Evolutionary conservation across 2,113 vertebrate genomes (phyloP).

Genomic region (Paradoxurus hermaphroditus): DNA sequence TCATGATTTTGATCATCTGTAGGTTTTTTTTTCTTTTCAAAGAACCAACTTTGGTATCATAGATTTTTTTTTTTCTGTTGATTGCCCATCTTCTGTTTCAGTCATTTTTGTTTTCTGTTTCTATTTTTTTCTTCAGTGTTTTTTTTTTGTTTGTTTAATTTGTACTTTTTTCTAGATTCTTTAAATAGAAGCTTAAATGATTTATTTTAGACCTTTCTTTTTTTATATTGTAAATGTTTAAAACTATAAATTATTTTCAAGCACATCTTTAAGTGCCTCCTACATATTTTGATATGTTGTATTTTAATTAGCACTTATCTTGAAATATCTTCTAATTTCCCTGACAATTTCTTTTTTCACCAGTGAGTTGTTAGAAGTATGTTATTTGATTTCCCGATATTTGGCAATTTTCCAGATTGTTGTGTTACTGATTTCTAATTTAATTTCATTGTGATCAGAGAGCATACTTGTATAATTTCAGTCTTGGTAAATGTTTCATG

Average conservation of each 20-base stretch:
- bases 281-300: constrained; percentile 5
- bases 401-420: not conserved
- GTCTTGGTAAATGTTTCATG: not conserved
- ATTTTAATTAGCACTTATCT: constrained; percentile 37
- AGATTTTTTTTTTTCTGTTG: not conserved
- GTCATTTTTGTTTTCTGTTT: not conserved
- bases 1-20: constrained; percentile 1
- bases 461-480: not conserved
- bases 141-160: not conserved
- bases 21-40: not conserved
- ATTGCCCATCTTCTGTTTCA: not conserved
- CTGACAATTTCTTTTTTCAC: constrained; percentile 2
- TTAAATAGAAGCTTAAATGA: constrained; percentile 7
- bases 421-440: constrained; percentile 21
- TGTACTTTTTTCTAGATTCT: not conserved
- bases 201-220: not conserved
- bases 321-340: constrained; percentile 1
- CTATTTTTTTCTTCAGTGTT: not conserved
- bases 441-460: not conserved
- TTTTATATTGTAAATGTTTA: not conserved
- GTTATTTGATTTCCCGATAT: not conserved
- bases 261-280: not conserved
- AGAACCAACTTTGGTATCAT: constrained; percentile 14
- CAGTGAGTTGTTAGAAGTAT: not conserved
- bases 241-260: not conserved